phyloP scores from a whole-genome alignment of 1,140 invertebrate species.

The Geopemphigus sp. region DNA sequence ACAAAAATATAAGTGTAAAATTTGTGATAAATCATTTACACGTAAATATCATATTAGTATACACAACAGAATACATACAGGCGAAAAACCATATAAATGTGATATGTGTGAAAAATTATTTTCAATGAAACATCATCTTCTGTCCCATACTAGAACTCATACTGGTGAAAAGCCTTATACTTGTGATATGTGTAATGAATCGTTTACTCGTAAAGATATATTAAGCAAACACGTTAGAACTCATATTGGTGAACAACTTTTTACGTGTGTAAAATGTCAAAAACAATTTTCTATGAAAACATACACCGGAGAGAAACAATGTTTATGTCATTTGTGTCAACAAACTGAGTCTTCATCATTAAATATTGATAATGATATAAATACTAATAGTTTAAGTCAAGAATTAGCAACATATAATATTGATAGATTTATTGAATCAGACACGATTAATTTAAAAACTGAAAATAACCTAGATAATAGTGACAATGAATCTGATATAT shows the following conservation, averaged over 20 bases:
- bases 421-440: slow-evolving; percentile 63
- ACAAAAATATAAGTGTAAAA: slow-evolving; percentile 56
- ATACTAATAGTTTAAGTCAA: slow-evolving; percentile 58
- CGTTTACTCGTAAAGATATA: slow-evolving; percentile 57
- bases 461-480: not conserved
- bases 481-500: slow-evolving; percentile 53
- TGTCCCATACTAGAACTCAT: slow-evolving; percentile 81
- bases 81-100: slow-evolving; percentile 70
- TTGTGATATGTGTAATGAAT: slow-evolving; percentile 64
- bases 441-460: not conserved
- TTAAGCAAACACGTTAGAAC: slow-evolving; percentile 60
- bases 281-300: slow-evolving; percentile 82
- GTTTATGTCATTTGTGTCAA: slow-evolving; percentile 59
- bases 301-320: slow-evolving; percentile 56
- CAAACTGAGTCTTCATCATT: slow-evolving; percentile 55
- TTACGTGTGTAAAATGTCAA: slow-evolving; percentile 72
- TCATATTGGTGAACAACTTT: slow-evolving; percentile 73
- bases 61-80: slow-evolving; percentile 52
- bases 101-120: slow-evolving; percentile 81
- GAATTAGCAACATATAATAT: slow-evolving; percentile 71
- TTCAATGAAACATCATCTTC: slow-evolving; percentile 84
- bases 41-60: slow-evolving; percentile 51
- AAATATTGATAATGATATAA: slow-evolving; percentile 59
- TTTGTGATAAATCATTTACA: slow-evolving; percentile 52
- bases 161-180: slow-evolving; percentile 59